Evolutionary conservation across 2,888 invertebrate genomes (phyloP).

Genomic region (Amphipoea lucens): DNA sequence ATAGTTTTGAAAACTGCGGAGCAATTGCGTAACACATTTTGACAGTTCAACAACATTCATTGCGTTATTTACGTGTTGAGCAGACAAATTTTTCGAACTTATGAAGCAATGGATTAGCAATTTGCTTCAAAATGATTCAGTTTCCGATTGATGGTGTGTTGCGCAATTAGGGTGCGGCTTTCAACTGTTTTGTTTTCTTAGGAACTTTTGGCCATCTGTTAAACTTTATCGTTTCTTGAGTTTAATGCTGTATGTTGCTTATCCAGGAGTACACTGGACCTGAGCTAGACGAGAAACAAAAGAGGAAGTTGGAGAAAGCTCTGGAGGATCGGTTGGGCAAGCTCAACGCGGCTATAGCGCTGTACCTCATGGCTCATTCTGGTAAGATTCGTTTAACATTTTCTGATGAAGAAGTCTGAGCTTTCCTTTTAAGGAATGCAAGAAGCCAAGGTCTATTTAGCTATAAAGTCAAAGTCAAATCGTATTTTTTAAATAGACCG

Average conservation of each 20-base stretch:
- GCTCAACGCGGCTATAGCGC: conserved; percentile 82
- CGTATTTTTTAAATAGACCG: background rate
- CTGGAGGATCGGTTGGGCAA: conserved; percentile 76
- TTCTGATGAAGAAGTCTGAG: background rate
- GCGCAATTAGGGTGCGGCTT: background rate
- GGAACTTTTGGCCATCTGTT: background rate
- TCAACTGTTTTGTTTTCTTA: background rate
- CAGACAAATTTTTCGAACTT: no score
- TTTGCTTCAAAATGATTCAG: no score
- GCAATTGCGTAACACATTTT: no score
- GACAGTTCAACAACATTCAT: no score
- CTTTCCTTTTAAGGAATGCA: background rate
- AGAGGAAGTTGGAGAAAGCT: conserved; percentile 69
- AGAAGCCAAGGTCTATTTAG: background rate
- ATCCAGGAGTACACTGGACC: conserved; percentile 73
- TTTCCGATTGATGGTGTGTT: no score
- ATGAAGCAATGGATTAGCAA: no score
- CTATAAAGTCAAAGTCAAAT: background rate
- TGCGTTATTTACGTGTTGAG: no score
- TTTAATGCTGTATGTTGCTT: background rate
- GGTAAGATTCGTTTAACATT: conserved; percentile 68
- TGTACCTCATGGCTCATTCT: conserved; percentile 79
- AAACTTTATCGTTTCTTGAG: background rate
- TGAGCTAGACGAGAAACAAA: conserved; percentile 59
- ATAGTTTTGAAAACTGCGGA: background rate